Evolutionary conservation across 2,888 invertebrate species (phyloP).

Genomic region (Ellobium chinense): DNA sequence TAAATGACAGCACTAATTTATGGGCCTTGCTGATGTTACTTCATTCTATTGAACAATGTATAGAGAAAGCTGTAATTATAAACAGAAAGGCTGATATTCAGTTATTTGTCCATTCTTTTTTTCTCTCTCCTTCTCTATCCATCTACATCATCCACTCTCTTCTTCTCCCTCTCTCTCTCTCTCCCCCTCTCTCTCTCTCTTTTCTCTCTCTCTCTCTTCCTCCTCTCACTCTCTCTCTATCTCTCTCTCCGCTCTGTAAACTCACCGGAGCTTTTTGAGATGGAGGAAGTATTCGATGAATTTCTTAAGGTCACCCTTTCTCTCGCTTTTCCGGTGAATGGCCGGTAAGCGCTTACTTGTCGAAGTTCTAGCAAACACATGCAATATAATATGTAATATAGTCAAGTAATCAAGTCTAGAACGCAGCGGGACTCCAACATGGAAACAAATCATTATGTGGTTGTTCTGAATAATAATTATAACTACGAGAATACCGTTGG

Average conservation of each 20-base stretch:
- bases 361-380: conserved; percentile 69
- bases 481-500: no score
- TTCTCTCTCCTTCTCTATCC: neutral
- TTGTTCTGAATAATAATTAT: no score
- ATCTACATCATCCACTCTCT: neutral
- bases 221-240: neutral
- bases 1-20: no score
- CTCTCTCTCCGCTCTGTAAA: neutral
- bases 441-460: no score
- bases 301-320: conserved; percentile 68
- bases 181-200: neutral
- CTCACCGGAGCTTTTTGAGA: conserved; percentile 17
- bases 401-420: no score
- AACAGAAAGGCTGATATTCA: no score
- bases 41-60: no score
- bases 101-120: no score
- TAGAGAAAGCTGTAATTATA: no score
- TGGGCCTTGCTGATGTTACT: no score
- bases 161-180: neutral
- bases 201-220: neutral
- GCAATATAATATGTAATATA: no score
- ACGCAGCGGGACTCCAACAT: no score
- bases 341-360: conserved; percentile 69
- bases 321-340: conserved; percentile 55
- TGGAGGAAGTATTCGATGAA: conserved; percentile 64